Base-by-base conservation (phyloP, 2,797 vertebrate species). In the Argya squamiceps region DNA sequence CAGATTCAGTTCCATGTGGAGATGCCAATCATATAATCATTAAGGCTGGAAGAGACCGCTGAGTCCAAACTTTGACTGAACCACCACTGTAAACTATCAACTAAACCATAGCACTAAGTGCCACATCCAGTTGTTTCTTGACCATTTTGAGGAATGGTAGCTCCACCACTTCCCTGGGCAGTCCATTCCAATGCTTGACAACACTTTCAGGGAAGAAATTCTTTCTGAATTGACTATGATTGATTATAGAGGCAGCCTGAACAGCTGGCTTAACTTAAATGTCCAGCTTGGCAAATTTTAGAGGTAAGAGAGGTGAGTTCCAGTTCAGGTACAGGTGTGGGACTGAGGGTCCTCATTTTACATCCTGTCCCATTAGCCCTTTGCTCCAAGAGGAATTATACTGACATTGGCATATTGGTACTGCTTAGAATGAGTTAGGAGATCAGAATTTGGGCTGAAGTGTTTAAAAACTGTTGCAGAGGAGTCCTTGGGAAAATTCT, bases 391-490 rank as follows among this genome's bases (percentile, higher is more conserved):
- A 79, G 26, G 56, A 79, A 63, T 87, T 76, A 22, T 41, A 49
- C 3, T 64, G 41, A 30, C 21, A 7, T 81, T 58, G n/a, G n/a
- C n/a, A 26, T 9, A 60, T 22, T 44, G 19, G 23, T 73, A 30
- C 26, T 34, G 34, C n/a, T 65, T 67, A 67, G 30, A 88, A 71
- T 21, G 12, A 85, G 19, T 29, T 12, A 85, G 41, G 7, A 73
- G 21, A 71, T 30, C 1, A 1, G 56, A 87, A 59, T 64, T 39
- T 53, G n/a, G 32, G 20, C 24, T 80, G 67, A 68, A 55, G 6
- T 16, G 8, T 32, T 91, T 68, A 62, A 80, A 95, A 91, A 58
- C 44, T 71, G 10, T 58, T 89, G 26, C 46, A 69, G 43, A 79
- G 16, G 10, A 68, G 27, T 77, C 34, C 32, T 84, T 81, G 15